phyloP scores from a whole-genome alignment of 2,113 vertebrate genomes.

The Brachyhypopomus gauderio region DNA sequence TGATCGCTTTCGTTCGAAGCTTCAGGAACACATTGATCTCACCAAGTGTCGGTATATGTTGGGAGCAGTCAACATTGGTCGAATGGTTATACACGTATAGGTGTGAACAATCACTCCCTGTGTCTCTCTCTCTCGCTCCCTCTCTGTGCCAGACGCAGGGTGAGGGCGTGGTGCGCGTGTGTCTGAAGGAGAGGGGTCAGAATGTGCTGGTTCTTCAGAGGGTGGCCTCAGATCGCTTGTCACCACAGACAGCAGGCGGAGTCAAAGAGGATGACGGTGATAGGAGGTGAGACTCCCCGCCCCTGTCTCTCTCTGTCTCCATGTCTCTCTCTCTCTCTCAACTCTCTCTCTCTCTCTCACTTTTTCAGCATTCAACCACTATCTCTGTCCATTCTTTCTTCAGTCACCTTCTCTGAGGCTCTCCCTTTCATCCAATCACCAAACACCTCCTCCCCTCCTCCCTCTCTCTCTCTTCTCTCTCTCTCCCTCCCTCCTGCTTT shows the following conservation, averaged over 20 bases:
- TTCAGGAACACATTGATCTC: neutral
- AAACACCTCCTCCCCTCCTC: conserved; percentile 17
- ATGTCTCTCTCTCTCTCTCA: conserved; percentile 19
- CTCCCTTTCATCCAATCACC: conserved; percentile 28
- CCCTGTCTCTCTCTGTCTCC: neutral
- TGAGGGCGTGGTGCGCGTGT: conserved; percentile 78
- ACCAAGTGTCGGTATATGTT: neutral
- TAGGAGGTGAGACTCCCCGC: conserved; percentile 68
- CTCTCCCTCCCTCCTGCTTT: neutral
- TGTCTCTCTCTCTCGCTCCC: conserved; percentile 1
- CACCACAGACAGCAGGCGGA: conserved; percentile 76
- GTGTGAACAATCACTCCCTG: neutral
- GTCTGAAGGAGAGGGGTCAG: conserved; percentile 85
- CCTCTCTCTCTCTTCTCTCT: conserved; percentile 31
- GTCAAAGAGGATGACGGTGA: conserved; percentile 74
- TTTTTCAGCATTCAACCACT: neutral
- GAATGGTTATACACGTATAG: neutral
- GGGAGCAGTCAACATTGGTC: neutral
- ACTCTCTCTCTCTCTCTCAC: neutral
- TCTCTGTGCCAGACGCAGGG: conserved; percentile 64
- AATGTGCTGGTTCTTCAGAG: conserved; percentile 89
- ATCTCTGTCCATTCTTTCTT: neutral
- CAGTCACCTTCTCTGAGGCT: conserved; percentile 4
- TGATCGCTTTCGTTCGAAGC: neutral
- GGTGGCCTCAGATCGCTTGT: conserved; percentile 82